phyloP scores from a whole-genome alignment of 2,797 vertebrate species.

The Tokudaia tokunoshimensis region DNA sequence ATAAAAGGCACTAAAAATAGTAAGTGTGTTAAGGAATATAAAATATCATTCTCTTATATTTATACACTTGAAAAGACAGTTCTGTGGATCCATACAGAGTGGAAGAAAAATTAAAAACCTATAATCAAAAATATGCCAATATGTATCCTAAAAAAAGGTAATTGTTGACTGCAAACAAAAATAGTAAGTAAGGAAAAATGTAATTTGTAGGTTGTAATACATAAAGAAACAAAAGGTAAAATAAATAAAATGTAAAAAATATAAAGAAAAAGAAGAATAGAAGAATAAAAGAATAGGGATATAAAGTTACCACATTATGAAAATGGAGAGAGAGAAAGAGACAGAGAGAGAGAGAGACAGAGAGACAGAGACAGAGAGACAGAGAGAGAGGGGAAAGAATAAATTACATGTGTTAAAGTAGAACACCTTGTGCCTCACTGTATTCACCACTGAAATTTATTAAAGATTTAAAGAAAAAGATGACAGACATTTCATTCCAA shows the following conservation, averaged over 20 bases:
- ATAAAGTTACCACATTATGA: background rate
- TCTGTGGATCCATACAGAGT: no score
- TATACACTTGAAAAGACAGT: background rate
- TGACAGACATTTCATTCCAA: background rate
- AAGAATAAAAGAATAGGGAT: background rate
- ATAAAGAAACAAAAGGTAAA: background rate
- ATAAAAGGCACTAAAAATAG: background rate
- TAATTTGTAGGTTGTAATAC: background rate
- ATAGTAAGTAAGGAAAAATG: background rate
- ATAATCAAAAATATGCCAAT: no score
- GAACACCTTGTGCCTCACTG: background rate
- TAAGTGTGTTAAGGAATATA: background rate
- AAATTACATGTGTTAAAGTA: background rate
- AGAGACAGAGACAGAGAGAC: no score
- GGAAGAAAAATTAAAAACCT: no score
- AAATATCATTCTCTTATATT: background rate
- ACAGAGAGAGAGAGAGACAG: no score
- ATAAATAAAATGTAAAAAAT: background rate
- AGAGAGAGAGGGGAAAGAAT: background rate
- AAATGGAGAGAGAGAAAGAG: background rate
- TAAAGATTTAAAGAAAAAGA: constrained; percentile 36
- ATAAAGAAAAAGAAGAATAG: background rate
- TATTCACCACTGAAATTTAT: background rate
- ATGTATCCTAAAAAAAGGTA: background rate
- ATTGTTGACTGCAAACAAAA: background rate